phyloP scores from a whole-genome alignment of 2,113 vertebrate genomes.

The Phrynosoma platyrhinos region DNA sequence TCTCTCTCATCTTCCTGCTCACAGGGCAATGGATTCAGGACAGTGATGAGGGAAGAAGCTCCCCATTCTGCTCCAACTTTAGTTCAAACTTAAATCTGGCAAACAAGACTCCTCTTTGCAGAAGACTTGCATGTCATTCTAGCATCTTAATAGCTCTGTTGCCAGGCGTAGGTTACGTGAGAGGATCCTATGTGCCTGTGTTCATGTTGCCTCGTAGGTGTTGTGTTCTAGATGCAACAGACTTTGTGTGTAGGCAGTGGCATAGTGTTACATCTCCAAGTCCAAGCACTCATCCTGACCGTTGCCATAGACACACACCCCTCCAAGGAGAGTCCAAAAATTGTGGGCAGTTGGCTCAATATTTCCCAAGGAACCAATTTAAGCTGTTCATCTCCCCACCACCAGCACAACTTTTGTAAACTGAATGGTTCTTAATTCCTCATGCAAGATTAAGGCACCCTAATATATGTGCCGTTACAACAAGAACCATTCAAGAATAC shows the following conservation, averaged over 20 bases:
- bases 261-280: no score
- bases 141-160: neutral
- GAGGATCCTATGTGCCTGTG: neutral
- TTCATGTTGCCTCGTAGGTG: neutral
- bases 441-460: no score
- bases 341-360: no score
- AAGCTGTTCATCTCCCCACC: no score
- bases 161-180: neutral
- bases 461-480: no score
- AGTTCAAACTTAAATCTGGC: neutral
- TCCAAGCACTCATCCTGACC: no score
- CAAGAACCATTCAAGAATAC: no score
- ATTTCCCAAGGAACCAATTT: no score
- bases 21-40: neutral
- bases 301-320: no score
- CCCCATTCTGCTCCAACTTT: neutral
- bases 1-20: neutral
- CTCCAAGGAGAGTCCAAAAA: no score
- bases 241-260: neutral
- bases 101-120: neutral
- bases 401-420: no score
- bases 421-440: no score
- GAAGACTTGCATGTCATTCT: neutral
- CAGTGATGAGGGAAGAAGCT: neutral
- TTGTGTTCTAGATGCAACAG: neutral